These are phyloP conservation scores for fruit fly (Drosophila melanogaster) DNA, from an alignment of 1,140 invertebrate genomes.

Conservation along the genomic window Release_6_plus_ISO1_MT NT_037436.4:7393001-7393500, in stretches of 20 bases:
- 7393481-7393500: no score
- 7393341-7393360: constrained; percentile 12
- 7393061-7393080: constrained; percentile 70
- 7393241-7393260: constrained; percentile 17
- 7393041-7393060: constrained; percentile 73
- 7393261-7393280: constrained; percentile 25
- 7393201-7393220: constrained; percentile 5
- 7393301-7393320: constrained; percentile 3
- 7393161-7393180: constrained; percentile 15
- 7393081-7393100: constrained; percentile 76
- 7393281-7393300: constrained; percentile 14
- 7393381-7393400: constrained; percentile 11
- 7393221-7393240: not conserved
- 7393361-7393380: constrained; percentile 33
- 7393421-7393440: not conserved
- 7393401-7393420: not conserved
- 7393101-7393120: constrained; percentile 59
- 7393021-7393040: constrained; percentile 80
- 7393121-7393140: constrained; percentile 30
- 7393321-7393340: constrained; percentile 45
- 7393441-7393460: no score
- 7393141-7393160: constrained; percentile 14
- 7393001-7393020: constrained; percentile 50
- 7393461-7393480: no score
- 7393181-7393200: constrained; percentile 25